Percentiles rank a stretch among this genome's conserved stretches.
Conservation (phyloP, 2,888 invertebrate genomes). For the Rotaria macrura region DNA sequence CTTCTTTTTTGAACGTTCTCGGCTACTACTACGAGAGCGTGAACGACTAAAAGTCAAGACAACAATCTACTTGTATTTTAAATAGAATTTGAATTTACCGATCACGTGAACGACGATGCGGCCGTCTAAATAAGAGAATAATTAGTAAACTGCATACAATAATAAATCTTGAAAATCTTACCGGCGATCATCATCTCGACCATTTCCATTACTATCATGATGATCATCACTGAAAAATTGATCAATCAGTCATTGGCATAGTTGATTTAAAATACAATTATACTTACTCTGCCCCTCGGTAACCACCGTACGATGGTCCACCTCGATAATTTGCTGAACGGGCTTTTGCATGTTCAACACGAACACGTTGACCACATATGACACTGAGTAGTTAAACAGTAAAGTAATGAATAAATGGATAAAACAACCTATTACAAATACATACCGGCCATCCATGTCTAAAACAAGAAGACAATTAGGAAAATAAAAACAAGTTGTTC, state of each 20-base stretch:
- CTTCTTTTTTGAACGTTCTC: conserved; percentile 19
- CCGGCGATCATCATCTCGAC: neutral
- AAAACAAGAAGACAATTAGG: neutral
- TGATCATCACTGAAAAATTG: neutral
- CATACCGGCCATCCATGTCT: conserved; percentile 43
- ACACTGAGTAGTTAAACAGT: conserved; percentile 36
- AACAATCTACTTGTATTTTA: no score
- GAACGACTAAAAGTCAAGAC: neutral
- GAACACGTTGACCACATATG: conserved; percentile 40
- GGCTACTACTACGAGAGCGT: neutral
- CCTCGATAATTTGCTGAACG: neutral
- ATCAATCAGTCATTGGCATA: neutral
- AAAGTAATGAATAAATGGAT: neutral
- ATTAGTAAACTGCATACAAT: neutral
- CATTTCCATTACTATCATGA: neutral
- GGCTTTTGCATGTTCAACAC: conserved; percentile 42
- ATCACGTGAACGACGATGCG: neutral
- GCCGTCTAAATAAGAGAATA: neutral
- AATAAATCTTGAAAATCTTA: neutral
- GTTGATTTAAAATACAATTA: neutral
- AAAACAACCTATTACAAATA: neutral
- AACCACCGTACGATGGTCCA: neutral
- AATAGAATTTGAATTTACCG: no score
- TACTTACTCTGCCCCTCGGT: neutral
- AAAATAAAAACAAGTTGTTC: no score